Base-by-base conservation (phyloP, 2,888 invertebrate species). In the Melanargia galathea region DNA sequence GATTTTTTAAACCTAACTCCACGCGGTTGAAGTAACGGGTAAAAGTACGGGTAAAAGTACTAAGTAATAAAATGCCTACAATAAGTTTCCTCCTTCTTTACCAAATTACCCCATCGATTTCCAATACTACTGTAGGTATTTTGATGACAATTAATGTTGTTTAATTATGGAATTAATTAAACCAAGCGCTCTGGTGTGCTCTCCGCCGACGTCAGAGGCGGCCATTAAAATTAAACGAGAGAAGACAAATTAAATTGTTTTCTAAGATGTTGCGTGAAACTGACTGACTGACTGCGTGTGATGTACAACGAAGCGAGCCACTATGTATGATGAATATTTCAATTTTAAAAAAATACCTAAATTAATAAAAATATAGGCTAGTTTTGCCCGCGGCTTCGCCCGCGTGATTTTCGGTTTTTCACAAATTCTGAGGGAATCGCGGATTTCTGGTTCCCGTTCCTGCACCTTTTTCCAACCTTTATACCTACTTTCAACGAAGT, bases 241-340 rank as follows among this genome's bases (percentile, higher is more conserved):
- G 22, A 33, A 60, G 46, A 62, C 33, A 40, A 62, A 59, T 55
- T 49, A 16, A 55, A 58, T 52, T 58, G 52, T 52, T 45, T 43
- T 46, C 24, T 18, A 18, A 22, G n/a, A 16, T 26, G 30, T 26
- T 30, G 30, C 16, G 30, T 16, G 30, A 30, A 16, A 45, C 13
- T 13, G 30, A 24, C n/a, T 48, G 24, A 49, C 16, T 49, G 7
- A 49, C 10, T 51, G 8, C 18, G n/a, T n/a, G n/a, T 24, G 30
- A 51, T 33, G 11, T 48, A 24, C 1, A n/a, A n/a, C n/a, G n/a
- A 20, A 45, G 10, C 22, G 24, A 2, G 8, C 18, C 16, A n/a
- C n/a, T n/a, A 4, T 13, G 13, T 13, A 13, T 11, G 8, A 18
- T 18, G 8, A 18, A 16, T 43, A 8, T 8, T 2, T 1, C 8